A percentile compares a stretch with the other conserved stretches of the same genome.
Conservation (phyloP, 2,113 vertebrate genomes). For the Alosa alosa region DNA sequence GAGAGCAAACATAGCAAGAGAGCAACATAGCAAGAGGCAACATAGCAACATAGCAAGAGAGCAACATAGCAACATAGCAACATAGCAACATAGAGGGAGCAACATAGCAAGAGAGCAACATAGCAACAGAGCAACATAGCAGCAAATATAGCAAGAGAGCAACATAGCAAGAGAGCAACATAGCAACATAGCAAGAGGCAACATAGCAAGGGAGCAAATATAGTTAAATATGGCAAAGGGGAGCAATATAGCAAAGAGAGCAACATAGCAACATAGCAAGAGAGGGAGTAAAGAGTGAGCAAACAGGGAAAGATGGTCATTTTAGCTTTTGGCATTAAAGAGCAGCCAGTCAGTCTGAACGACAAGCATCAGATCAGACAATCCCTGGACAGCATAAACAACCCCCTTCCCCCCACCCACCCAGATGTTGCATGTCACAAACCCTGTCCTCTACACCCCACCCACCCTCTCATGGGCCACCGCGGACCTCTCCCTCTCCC, state of each 20-base stretch:
- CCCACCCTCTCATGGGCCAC: background rate
- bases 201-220: conserved; percentile 18
- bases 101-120: no score
- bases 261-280: no score
- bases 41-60: no score
- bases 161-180: background rate
- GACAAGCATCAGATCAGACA: conserved; percentile 4
- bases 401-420: background rate
- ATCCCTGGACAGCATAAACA: background rate
- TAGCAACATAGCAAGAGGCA: background rate
- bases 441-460: background rate
- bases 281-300: conserved; percentile 28
- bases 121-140: no score
- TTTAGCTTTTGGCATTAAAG: background rate
- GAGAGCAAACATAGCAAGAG: no score
- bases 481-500: background rate
- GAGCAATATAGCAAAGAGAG: no score
- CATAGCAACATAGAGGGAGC: background rate
- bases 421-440: background rate
- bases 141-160: no score
- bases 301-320: background rate
- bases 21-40: no score
- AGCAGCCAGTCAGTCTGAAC: background rate
- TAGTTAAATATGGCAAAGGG: no score
- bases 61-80: background rate